A percentile compares a stretch with the other conserved stretches of the same genome.
These are phyloP conservation scores for Epizoanthus ramosus DNA, from an alignment of 92 coral and sea anemone genomes.

Conservation along the genomic window DNA sequence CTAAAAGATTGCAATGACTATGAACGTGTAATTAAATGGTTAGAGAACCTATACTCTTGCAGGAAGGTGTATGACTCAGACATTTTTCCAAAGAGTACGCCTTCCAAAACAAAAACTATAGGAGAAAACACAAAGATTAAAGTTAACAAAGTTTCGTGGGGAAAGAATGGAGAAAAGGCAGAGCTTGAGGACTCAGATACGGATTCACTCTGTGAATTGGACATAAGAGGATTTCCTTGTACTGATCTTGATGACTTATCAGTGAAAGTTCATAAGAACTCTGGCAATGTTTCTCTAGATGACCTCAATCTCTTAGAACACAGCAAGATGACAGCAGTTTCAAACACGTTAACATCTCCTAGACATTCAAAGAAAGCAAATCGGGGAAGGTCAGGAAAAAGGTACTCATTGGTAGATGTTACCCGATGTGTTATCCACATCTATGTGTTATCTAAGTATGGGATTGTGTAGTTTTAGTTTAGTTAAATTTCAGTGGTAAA, in stretches of 20 bases:
- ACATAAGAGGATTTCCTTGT: conserved; percentile 9
- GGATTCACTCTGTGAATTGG: background rate
- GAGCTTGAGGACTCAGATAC: conserved; percentile 12
- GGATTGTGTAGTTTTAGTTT: too few relatives aligned
- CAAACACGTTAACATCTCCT: background rate
- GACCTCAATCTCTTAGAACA: conserved; percentile 1
- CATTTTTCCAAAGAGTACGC: conserved; percentile 27
- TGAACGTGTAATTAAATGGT: conserved; percentile 36
- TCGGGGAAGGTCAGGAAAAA: background rate
- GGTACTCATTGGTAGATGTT: background rate
- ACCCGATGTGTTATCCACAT: too few relatives aligned
- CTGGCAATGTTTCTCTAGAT: conserved; percentile 4
- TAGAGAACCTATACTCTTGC: conserved; percentile 50
- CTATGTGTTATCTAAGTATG: too few relatives aligned
- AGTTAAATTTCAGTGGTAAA: too few relatives aligned
- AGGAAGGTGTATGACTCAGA: conserved; percentile 37
- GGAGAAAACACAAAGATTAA: background rate
- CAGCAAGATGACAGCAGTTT: background rate
- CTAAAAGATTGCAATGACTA: conserved; percentile 36
- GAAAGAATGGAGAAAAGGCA: background rate
- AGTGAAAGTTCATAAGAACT: background rate
- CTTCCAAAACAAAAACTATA: conserved; percentile 26
- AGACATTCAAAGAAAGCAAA: conserved; percentile 24
- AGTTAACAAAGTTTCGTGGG: background rate
- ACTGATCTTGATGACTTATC: conserved; percentile 21